Conservation (phyloP, 2,888 invertebrate genomes). For the Drosophila subquinaria region DNA sequence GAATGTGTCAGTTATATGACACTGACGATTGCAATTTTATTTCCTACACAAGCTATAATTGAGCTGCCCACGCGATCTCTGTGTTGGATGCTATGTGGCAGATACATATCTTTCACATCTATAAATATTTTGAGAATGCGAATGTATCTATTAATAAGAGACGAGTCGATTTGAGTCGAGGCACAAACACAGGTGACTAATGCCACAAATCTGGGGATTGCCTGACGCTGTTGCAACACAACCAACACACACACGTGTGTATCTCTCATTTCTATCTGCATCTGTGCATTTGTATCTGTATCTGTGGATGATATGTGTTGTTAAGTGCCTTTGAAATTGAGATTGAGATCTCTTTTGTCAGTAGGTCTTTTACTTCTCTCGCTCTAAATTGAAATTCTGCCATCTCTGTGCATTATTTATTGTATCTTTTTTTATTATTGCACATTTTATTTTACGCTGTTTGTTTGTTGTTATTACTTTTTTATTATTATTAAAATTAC, state of each 20-base stretch:
- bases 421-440: slow-evolving; percentile 22
- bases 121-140: slow-evolving; percentile 10
- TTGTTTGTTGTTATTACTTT: slow-evolving; percentile 2
- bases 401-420: slow-evolving; percentile 42
- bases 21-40: slow-evolving; percentile 16
- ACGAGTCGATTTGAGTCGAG: not conserved
- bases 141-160: slow-evolving; percentile 7
- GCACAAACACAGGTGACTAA: slow-evolving; percentile 40
- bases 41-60: slow-evolving; percentile 22
- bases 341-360: slow-evolving; percentile 4
- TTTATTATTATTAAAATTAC: slow-evolving; percentile 9
- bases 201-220: slow-evolving; percentile 49
- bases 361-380: slow-evolving; percentile 2
- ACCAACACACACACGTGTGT: slow-evolving; percentile 33
- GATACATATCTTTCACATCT: slow-evolving; percentile 7
- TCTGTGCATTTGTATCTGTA: slow-evolving; percentile 5
- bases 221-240: slow-evolving; percentile 18
- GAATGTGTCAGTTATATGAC: slow-evolving; percentile 16
- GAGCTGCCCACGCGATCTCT: slow-evolving; percentile 12
- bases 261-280: slow-evolving; percentile 11
- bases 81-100: not conserved
- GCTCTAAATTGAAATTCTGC: slow-evolving; percentile 22
- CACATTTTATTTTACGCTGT: no score
- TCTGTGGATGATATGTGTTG: slow-evolving; percentile 37
- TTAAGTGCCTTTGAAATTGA: slow-evolving; percentile 27